Evolutionary conservation across 2,113 vertebrate species (phyloP).

Genomic region (Notiomystis cincta): DNA sequence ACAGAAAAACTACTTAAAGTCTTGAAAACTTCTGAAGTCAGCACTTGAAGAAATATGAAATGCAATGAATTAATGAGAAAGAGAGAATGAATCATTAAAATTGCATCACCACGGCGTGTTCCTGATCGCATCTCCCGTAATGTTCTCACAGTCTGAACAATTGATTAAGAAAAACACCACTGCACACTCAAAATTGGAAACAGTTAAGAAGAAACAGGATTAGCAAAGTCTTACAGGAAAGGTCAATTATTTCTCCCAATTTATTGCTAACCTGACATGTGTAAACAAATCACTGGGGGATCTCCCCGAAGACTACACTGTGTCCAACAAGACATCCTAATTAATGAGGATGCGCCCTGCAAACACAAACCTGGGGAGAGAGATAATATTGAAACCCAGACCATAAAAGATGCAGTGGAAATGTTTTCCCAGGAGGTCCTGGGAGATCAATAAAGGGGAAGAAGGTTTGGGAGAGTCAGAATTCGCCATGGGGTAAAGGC

Average conservation of each 20-base stretch:
- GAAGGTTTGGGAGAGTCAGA: not conserved
- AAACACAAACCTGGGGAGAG: not conserved
- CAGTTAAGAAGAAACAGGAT: conserved; percentile 37
- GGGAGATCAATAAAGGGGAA: not conserved
- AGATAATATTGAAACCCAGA: not conserved
- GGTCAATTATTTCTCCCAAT: conserved; percentile 59
- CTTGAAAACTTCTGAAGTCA: conserved; percentile 19
- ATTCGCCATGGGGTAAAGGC: not conserved
- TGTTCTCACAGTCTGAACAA: conserved; percentile 45
- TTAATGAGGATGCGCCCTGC: conserved; percentile 10
- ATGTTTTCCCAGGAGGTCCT: not conserved
- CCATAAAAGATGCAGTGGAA: not conserved
- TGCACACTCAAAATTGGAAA: conserved; percentile 30
- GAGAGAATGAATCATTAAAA: conserved; percentile 39
- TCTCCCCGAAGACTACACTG: not conserved
- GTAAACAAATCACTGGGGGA: conserved; percentile 57
- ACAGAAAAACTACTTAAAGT: not conserved
- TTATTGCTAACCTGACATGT: conserved; percentile 57
- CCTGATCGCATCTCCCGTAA: not conserved
- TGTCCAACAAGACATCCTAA: conserved; percentile 43
- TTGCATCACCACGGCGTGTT: not conserved
- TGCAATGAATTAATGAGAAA: conserved; percentile 30
- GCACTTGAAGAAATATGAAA: conserved; percentile 12
- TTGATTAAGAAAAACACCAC: conserved; percentile 27
- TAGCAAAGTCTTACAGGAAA: conserved; percentile 50